Evolutionary conservation across 1,140 invertebrate species (phyloP).

Genomic region (Drosophila pallidifrons): DNA sequence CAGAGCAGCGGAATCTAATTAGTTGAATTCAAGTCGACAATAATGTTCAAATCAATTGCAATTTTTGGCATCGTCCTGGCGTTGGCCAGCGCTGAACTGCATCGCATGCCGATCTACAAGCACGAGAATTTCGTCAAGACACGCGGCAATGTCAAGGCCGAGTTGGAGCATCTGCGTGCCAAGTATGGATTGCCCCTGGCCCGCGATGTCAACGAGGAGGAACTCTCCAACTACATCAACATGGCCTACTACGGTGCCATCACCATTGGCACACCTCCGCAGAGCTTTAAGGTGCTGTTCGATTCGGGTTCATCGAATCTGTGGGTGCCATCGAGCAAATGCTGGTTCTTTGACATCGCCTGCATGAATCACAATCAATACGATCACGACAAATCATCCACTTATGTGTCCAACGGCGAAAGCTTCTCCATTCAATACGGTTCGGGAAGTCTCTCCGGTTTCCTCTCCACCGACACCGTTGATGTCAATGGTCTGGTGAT

Average conservation of each 20-base stretch:
- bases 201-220: constrained; percentile 86
- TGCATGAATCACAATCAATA: constrained; percentile 94
- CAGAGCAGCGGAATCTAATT: constrained; percentile 16
- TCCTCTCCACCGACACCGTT: constrained; percentile 95
- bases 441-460: constrained; percentile 97
- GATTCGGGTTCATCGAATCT: constrained; percentile 99
- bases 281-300: constrained; percentile 97
- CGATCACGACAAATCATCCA: constrained; percentile 92
- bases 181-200: constrained; percentile 54
- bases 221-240: constrained; percentile 96
- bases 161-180: constrained; percentile 58
- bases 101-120: constrained; percentile 64
- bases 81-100: constrained; percentile 66
- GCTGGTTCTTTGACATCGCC: constrained; percentile 94
- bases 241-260: constrained; percentile 98
- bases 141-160: constrained; percentile 63
- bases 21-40: constrained; percentile 65
- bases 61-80: constrained; percentile 59
- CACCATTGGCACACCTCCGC: constrained; percentile 95
- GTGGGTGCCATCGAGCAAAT: constrained; percentile 98
- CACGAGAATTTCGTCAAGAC: constrained; percentile 74
- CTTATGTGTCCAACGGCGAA: constrained; percentile 95
- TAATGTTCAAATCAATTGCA: constrained; percentile 59
- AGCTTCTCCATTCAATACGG: constrained; percentile 97
- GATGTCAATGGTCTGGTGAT: constrained; percentile 89